Evolutionary conservation across 2,888 invertebrate species (phyloP).

Genomic region (Drosophila formosana): DNA sequence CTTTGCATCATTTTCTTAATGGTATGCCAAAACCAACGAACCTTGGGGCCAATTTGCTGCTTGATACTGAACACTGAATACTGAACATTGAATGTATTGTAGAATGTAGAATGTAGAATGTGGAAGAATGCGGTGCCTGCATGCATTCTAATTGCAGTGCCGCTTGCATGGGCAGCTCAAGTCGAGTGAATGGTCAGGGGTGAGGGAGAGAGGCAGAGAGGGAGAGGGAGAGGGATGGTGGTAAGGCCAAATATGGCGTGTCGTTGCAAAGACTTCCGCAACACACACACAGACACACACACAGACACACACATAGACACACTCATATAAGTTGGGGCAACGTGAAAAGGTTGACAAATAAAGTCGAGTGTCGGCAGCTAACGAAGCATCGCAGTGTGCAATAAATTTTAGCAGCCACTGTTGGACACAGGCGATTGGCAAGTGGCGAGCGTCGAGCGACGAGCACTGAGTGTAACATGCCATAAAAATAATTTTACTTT

Average conservation of each 20-base stretch:
- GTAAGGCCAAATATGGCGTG: constrained; percentile 68
- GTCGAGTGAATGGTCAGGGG: neutral
- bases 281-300: constrained; percentile 21
- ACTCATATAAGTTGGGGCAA: constrained; percentile 4
- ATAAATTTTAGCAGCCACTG: constrained; percentile 63
- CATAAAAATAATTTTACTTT: constrained; percentile 68
- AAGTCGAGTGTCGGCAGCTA: constrained; percentile 50
- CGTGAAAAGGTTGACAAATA: constrained; percentile 66
- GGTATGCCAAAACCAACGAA: constrained; percentile 40
- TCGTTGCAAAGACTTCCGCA: constrained; percentile 69
- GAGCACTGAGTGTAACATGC: constrained; percentile 41
- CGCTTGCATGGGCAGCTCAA: constrained; percentile 57
- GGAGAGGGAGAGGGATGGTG: neutral
- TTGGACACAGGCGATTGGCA: constrained; percentile 8
- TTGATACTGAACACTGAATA: constrained; percentile 28
- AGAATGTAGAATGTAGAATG: constrained; percentile 34
- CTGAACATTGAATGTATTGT: constrained; percentile 9
- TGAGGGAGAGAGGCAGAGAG: neutral
- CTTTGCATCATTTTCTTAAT: constrained; percentile 52
- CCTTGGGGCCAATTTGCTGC: constrained; percentile 61
- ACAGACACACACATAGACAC: constrained; percentile 11
- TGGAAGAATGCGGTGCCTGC: constrained; percentile 52
- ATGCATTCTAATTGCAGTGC: constrained; percentile 74
- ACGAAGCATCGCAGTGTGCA: constrained; percentile 51
- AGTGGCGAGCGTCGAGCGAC: constrained; percentile 15